Percentiles rank a stretch among this genome's conserved stretches.
Evolutionary conservation across 1,140 invertebrate species (phyloP).

Genomic region (Glossosoma conforme): DNA sequence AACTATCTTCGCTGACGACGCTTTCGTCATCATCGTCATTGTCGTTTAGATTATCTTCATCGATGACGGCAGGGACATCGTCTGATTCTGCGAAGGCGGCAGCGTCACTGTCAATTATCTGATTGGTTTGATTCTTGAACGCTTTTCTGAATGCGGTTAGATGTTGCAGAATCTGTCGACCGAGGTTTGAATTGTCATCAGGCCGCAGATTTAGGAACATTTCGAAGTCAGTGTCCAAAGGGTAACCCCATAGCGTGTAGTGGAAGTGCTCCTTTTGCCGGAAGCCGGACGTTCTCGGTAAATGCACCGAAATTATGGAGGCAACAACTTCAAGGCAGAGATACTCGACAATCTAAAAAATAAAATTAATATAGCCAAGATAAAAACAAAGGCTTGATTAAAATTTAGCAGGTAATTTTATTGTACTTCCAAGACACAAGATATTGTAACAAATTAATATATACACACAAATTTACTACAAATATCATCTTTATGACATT

Average conservation of each 20-base stretch:
- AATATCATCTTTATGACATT: no score
- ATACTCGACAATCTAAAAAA: slow-evolving; percentile 51
- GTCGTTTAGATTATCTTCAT: slow-evolving; percentile 45
- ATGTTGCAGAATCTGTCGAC: slow-evolving; percentile 50
- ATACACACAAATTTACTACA: no score
- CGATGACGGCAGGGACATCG: slow-evolving; percentile 42
- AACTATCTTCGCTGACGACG: slow-evolving; percentile 12
- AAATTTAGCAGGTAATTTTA: not conserved
- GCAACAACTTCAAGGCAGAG: slow-evolving; percentile 51
- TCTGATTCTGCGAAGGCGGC: slow-evolving; percentile 9
- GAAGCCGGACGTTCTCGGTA: slow-evolving; percentile 46
- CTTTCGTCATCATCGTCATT: slow-evolving; percentile 41
- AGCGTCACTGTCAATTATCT: not conserved
- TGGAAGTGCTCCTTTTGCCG: slow-evolving; percentile 48
- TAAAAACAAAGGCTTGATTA: not conserved
- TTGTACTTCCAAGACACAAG: not conserved
- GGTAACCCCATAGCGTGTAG: slow-evolving; percentile 55
- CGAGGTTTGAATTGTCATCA: slow-evolving; percentile 53
- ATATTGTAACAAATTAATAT: not conserved
- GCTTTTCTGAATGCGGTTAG: slow-evolving; percentile 48
- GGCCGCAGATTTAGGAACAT: slow-evolving; percentile 54
- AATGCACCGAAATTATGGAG: slow-evolving; percentile 45
- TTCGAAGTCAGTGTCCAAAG: slow-evolving; percentile 50
- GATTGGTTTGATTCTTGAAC: slow-evolving; percentile 38
- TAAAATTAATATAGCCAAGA: slow-evolving; percentile 15